Conservation (phyloP, 2,888 invertebrate species). For the Platynereis dumerilii region DNA sequence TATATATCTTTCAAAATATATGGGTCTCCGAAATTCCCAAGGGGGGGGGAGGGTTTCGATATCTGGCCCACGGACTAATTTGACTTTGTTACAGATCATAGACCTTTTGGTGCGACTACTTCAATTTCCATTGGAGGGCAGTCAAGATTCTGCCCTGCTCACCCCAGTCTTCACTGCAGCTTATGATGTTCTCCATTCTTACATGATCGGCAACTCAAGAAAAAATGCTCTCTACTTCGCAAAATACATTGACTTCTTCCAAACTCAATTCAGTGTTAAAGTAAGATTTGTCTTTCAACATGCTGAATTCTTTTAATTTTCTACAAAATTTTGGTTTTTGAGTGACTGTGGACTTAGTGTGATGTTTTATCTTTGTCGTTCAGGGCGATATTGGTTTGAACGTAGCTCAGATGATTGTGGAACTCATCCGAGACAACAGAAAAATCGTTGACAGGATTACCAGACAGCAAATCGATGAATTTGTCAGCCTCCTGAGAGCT, state of each 20-base stretch:
- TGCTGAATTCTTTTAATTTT: background rate
- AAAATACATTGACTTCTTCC: conserved; percentile 49
- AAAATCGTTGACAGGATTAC: conserved; percentile 63
- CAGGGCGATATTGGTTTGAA: conserved; percentile 63
- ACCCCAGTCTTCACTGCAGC: conserved; percentile 35
- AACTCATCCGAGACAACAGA: conserved; percentile 61
- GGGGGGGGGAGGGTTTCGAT: no score
- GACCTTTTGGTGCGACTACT: conserved; percentile 44
- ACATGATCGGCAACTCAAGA: conserved; percentile 46
- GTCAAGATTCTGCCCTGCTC: conserved; percentile 34
- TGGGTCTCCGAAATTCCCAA: no score
- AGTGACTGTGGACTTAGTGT: background rate
- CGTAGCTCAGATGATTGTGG: conserved; percentile 62
- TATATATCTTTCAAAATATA: no score
- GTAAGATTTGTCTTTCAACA: conserved; percentile 29
- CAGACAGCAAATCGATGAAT: conserved; percentile 59
- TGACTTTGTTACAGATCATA: conserved; percentile 39
- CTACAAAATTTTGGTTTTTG: background rate
- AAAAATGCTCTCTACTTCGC: conserved; percentile 51
- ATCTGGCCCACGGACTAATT: no score
- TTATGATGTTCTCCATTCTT: conserved; percentile 44
- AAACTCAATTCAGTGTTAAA: conserved; percentile 44
- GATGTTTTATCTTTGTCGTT: background rate
- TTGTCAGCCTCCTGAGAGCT: conserved; percentile 55
- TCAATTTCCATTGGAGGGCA: conserved; percentile 39